These are phyloP conservation scores for Phenganax stokvisi DNA, from an alignment of 92 coral and sea anemone species.

Conservation along the genomic window DNA sequence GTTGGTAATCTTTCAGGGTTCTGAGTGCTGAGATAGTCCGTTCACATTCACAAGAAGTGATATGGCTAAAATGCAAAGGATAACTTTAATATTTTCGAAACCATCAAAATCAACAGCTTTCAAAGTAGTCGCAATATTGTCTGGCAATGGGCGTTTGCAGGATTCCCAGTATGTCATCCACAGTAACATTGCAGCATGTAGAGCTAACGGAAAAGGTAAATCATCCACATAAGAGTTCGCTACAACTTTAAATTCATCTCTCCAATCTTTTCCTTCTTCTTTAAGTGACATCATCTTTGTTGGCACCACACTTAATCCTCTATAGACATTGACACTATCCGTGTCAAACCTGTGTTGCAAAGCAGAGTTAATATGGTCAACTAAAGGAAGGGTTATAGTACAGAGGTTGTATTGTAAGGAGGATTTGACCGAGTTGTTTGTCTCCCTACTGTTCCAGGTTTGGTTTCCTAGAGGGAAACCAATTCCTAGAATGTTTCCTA, in stretches of 20 bases:
- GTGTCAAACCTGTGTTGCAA: too few relatives aligned
- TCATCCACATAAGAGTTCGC: slow-evolving; percentile 22
- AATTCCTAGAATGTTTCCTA: neutral
- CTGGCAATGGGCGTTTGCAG: neutral
- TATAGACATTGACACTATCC: too few relatives aligned
- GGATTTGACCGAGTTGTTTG: too few relatives aligned
- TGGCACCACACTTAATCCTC: neutral
- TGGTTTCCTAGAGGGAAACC: too few relatives aligned
- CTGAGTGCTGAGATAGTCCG: slow-evolving; percentile 10
- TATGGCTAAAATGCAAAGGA: slow-evolving; percentile 9
- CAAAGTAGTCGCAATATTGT: slow-evolving; percentile 7
- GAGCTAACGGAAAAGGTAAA: neutral
- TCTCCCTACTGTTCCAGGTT: too few relatives aligned
- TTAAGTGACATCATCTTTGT: neutral
- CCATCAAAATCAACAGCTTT: slow-evolving; percentile 19
- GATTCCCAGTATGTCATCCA: slow-evolving; percentile 12
- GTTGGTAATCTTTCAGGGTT: neutral
- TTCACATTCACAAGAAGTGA: slow-evolving; percentile 33
- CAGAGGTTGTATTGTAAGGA: too few relatives aligned
- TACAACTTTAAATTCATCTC: neutral
- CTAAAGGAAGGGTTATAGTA: too few relatives aligned
- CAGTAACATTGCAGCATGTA: slow-evolving; percentile 26
- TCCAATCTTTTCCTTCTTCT: neutral
- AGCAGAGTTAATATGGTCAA: too few relatives aligned
- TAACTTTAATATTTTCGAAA: slow-evolving; percentile 9